A percentile compares a stretch with the other conserved stretches of the same genome.
phyloP scores from a whole-genome alignment of 1,140 invertebrate genomes.

The Probaryconus sp. region DNA sequence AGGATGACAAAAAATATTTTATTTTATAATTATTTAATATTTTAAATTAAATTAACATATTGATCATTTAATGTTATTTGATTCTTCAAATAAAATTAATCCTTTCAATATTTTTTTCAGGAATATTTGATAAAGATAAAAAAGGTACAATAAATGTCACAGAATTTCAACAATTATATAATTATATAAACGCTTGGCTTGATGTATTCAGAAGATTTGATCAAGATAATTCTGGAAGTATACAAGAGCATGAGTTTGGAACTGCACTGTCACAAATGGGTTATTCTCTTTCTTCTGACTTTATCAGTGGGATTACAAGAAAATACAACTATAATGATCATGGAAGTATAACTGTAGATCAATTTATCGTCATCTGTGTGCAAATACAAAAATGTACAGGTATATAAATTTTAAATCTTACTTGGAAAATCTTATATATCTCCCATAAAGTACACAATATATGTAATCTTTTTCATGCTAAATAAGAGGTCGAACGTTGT shows the following conservation, averaged over 20 bases:
- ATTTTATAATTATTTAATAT: no score
- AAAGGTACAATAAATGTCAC: slow-evolving; percentile 91
- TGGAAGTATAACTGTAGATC: slow-evolving; percentile 87
- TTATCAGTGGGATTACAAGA: slow-evolving; percentile 85
- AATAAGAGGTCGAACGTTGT: no score
- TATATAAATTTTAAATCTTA: slow-evolving; percentile 39
- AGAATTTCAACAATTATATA: slow-evolving; percentile 92
- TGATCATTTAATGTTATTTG: no score
- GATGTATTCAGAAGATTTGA: slow-evolving; percentile 90
- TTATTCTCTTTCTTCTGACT: slow-evolving; percentile 89
- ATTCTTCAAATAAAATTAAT: slow-evolving; percentile 1
- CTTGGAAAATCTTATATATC: no score
- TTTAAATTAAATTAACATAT: no score
- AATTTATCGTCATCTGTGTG: slow-evolving; percentile 92
- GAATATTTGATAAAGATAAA: slow-evolving; percentile 92
- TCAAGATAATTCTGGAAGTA: slow-evolving; percentile 88
- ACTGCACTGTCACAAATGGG: slow-evolving; percentile 92
- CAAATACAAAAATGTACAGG: slow-evolving; percentile 90
- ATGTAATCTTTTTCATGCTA: background rate
- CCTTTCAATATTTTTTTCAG: slow-evolving; percentile 75
- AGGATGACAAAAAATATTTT: no score
- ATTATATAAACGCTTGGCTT: slow-evolving; percentile 93
- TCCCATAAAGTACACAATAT: slow-evolving; percentile 17
- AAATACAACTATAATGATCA: slow-evolving; percentile 82
- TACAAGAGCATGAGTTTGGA: slow-evolving; percentile 88